These are phyloP conservation scores for Heteronetta atricapilla DNA, from an alignment of 2,113 vertebrate genomes.

Conservation along the genomic window DNA sequence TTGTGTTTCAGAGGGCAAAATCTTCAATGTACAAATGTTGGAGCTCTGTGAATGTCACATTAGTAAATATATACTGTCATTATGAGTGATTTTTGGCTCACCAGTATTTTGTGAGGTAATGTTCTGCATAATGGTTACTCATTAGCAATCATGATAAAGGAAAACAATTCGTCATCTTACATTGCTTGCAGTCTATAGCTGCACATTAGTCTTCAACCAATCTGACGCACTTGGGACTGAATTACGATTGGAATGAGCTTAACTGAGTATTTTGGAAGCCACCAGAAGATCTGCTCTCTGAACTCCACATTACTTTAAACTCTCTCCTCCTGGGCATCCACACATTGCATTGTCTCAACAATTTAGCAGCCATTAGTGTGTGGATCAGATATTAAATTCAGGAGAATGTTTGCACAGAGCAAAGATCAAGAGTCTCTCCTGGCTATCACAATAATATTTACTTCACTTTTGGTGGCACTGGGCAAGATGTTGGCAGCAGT, in stretches of 20 bases:
- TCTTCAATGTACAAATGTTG: neutral
- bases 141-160: neutral
- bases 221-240: neutral
- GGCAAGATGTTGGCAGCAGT: neutral
- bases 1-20: neutral
- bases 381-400: neutral
- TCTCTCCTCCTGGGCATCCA: neutral
- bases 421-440: neutral
- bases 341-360: neutral
- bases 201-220: neutral
- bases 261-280: neutral
- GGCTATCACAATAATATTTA: neutral
- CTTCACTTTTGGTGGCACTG: neutral
- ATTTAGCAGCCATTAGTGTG: neutral
- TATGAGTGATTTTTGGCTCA: slow-evolving; percentile 28
- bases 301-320: neutral
- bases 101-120: slow-evolving; percentile 11
- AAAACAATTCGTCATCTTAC: neutral
- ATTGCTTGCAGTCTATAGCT: neutral
- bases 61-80: slow-evolving; percentile 1
- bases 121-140: neutral
- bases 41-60: neutral
- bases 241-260: neutral
- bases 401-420: fast-evolving
- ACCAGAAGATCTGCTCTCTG: neutral